Percentiles rank a stretch among this genome's conserved stretches.
These are phyloP conservation scores for Leptopilina syphax DNA, from an alignment of 2,888 invertebrate species.

Conservation along the genomic window DNA sequence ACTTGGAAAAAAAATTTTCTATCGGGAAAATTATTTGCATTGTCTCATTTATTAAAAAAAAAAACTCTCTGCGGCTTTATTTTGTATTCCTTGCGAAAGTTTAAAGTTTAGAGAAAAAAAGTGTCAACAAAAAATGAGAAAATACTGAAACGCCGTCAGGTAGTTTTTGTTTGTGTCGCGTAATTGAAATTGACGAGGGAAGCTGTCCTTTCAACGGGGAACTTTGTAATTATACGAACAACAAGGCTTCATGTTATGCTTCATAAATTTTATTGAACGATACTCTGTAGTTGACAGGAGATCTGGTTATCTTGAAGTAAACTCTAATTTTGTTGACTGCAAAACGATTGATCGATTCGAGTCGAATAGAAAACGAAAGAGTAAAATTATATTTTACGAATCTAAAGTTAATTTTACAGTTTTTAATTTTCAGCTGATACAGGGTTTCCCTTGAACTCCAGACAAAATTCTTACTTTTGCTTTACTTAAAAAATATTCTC, in stretches of 20 bases:
- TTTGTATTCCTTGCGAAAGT: not conserved
- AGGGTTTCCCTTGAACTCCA: too few species aligned
- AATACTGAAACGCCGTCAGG: slow-evolving; percentile 16
- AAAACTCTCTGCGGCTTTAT: not conserved
- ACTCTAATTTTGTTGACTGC: slow-evolving; percentile 1
- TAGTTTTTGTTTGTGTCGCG: not conserved
- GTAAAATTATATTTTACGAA: not conserved
- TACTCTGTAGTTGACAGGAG: not conserved
- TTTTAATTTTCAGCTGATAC: too few species aligned
- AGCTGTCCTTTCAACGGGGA: slow-evolving; percentile 16
- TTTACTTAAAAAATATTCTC: too few species aligned
- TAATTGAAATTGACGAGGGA: slow-evolving; percentile 13
- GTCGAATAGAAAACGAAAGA: not conserved
- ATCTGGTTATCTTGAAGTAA: slow-evolving; percentile 1
- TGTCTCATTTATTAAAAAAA: too few species aligned
- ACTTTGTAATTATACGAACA: slow-evolving; percentile 20
- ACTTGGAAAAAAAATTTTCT: too few species aligned
- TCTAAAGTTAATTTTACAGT: not conserved
- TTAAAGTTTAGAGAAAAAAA: not conserved
- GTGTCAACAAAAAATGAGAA: not conserved
- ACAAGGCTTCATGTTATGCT: slow-evolving; percentile 9
- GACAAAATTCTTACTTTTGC: too few species aligned
- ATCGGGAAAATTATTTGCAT: too few species aligned
- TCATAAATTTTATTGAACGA: slow-evolving; percentile 12
- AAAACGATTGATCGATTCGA: not conserved